Evolutionary conservation across 2,113 vertebrate genomes (phyloP).

Genomic region (Xenotilapia flavipinnis): DNA sequence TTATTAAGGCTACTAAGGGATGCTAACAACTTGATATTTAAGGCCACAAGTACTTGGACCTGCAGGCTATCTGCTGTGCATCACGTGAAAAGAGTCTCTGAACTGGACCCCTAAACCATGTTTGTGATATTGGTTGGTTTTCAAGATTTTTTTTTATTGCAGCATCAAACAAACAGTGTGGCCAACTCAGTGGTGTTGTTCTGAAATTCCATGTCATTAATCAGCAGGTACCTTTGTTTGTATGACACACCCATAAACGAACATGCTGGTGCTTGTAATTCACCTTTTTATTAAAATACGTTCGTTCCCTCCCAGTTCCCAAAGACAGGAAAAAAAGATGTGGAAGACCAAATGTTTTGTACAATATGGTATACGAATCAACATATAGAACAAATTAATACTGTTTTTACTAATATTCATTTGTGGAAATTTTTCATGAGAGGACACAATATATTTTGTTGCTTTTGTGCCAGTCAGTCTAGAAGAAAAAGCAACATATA

Average conservation of each 20-base stretch:
- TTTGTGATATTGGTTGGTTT: background rate
- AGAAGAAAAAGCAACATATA: background rate
- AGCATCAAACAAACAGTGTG: background rate
- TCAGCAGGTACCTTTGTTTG: background rate
- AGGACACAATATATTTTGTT: background rate
- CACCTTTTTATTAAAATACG: background rate
- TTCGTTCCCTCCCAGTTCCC: background rate
- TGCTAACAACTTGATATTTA: background rate
- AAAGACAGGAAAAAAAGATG: background rate
- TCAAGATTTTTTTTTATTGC: background rate
- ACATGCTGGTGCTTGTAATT: background rate
- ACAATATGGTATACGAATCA: background rate
- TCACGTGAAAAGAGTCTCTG: background rate
- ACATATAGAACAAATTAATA: background rate
- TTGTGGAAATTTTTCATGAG: background rate
- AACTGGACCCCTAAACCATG: background rate
- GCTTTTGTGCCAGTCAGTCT: background rate
- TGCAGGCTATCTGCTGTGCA: background rate
- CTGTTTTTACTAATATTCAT: background rate
- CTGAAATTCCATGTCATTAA: background rate
- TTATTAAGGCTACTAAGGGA: background rate
- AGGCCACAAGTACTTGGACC: background rate
- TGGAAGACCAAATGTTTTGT: background rate
- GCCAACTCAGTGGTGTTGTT: background rate
- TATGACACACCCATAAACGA: background rate